Conservation (phyloP, 2,888 invertebrate genomes). For the Orchestes rusci region DNA sequence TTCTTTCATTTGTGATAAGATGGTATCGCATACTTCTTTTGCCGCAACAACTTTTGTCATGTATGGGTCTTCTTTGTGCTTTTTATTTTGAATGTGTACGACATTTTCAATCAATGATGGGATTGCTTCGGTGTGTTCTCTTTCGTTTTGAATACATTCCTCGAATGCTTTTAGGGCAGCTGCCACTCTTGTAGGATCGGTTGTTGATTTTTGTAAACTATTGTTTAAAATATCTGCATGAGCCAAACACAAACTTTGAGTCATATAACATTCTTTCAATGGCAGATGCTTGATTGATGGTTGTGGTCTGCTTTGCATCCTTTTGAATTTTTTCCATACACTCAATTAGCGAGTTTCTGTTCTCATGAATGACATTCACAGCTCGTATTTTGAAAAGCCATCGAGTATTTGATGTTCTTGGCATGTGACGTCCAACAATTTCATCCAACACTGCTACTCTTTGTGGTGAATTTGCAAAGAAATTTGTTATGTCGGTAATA, state of each 20-base stretch:
- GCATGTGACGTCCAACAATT: slow-evolving; percentile 13
- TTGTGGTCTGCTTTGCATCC: slow-evolving; percentile 5
- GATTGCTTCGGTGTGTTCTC: slow-evolving; percentile 15
- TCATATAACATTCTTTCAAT: slow-evolving; percentile 9
- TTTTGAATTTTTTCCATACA: slow-evolving; percentile 26
- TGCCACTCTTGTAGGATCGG: not conserved
- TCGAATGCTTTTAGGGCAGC: slow-evolving; percentile 5
- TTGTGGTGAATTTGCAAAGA: slow-evolving; percentile 9
- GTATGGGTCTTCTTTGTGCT: slow-evolving; percentile 6
- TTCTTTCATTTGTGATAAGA: slow-evolving; percentile 17
- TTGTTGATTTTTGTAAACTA: slow-evolving; percentile 1
- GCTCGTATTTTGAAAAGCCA: slow-evolving; percentile 17
- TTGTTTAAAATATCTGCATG: slow-evolving; percentile 7
- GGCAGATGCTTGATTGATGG: slow-evolving; percentile 11
- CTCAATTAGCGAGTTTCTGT: not conserved
- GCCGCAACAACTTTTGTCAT: slow-evolving; percentile 9
- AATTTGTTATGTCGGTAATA: slow-evolving; percentile 5
- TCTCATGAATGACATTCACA: slow-evolving; percentile 14
- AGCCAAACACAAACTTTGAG: slow-evolving; percentile 8
- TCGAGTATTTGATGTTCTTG: slow-evolving; percentile 12
- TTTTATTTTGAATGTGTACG: slow-evolving; percentile 1
- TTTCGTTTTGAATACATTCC: slow-evolving; percentile 12
- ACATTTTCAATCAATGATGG: not conserved
- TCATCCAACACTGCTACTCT: slow-evolving; percentile 11
- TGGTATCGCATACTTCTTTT: slow-evolving; percentile 29